Evolutionary conservation across 1,140 invertebrate species (phyloP).

Genomic region (Bombus picipes): DNA sequence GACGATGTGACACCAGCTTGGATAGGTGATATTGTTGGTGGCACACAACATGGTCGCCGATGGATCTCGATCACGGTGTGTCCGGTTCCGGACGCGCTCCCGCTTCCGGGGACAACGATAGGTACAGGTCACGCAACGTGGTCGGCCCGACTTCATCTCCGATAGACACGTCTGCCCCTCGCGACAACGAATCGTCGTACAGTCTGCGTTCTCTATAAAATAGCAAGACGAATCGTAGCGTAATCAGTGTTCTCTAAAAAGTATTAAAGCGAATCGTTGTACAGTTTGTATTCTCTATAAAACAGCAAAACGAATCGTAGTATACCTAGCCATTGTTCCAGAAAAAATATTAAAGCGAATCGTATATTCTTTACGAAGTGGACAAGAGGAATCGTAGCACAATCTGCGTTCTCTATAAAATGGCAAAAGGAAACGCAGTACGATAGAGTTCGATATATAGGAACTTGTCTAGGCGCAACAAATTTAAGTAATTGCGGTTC

Average conservation of each 20-base stretch:
- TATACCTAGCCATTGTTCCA: too few species aligned
- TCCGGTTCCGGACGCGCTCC: constrained; percentile 77
- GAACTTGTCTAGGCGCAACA: too few species aligned
- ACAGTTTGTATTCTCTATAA: neutral
- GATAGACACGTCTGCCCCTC: constrained; percentile 89
- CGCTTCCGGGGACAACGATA: constrained; percentile 83
- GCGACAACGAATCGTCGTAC: constrained; percentile 88
- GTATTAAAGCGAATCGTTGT: neutral
- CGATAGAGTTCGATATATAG: too few species aligned
- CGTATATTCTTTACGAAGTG: neutral
- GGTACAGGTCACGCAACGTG: constrained; percentile 90
- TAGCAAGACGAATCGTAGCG: neutral
- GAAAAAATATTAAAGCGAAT: too few species aligned
- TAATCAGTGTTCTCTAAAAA: neutral
- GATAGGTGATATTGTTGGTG: constrained; percentile 91
- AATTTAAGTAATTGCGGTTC: too few species aligned
- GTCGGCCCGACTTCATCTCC: constrained; percentile 87
- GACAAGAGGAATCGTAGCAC: constrained; percentile 86
- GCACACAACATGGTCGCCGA: constrained; percentile 87
- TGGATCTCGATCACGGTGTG: constrained; percentile 79
- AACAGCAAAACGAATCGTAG: neutral
- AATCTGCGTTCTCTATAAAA: constrained; percentile 88
- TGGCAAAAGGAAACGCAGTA: neutral
- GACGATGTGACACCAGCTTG: constrained; percentile 94
- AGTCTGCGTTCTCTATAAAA: constrained; percentile 88